Base-by-base conservation (phyloP, 2,113 vertebrate species). In the Hippocampus comes region DNA sequence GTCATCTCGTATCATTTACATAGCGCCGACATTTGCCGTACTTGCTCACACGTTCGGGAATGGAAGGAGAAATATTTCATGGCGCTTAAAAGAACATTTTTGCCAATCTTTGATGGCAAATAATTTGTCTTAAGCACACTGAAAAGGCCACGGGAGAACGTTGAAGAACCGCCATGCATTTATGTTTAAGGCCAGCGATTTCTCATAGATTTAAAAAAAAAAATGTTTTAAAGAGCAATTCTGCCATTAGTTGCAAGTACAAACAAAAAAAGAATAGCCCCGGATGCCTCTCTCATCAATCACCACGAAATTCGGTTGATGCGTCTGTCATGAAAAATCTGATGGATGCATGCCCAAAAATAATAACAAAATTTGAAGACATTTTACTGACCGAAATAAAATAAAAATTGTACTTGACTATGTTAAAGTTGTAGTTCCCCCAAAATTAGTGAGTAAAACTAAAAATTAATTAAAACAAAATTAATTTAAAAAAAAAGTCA, bases 1-100 rank as follows among this genome's bases (percentile, higher is more conserved):
- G 95, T 97, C 95, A 94, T 91, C 91, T 94, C 92, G 90, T 94
- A 93, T 79, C 88, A 96, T 96, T 97, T 95, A 94, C 94, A 94
- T 96, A 95, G 94, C 90, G 46, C 43, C 91, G 90, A 94, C 92
- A 91, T 93, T 89, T 89, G 83, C 88, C 83, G 82, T 75, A 65
- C 63, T 59, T 56, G 51, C 71, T n/a, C 57, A 15, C 46, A 21
- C 21, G 53, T 56, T 56, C 21, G 4, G 21, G n/a, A 23, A 56
- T 23, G 57, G 57, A 6, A 60, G 59, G 15, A 18, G 18, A 30
- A 61, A 61, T 34, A 61, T 61, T 61, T 34, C 59, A 20, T 20
- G 15, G 15, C 59, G 59, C 34, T 61, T 34, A 34, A 20, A 61
- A 61, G 4, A 5, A 12, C 56, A 25, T 59, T 59, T 59, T 59